Base-by-base conservation (phyloP, 37 sponge, comb jelly and placozoan genomes). In the Lycopodina hypogea region DNA sequence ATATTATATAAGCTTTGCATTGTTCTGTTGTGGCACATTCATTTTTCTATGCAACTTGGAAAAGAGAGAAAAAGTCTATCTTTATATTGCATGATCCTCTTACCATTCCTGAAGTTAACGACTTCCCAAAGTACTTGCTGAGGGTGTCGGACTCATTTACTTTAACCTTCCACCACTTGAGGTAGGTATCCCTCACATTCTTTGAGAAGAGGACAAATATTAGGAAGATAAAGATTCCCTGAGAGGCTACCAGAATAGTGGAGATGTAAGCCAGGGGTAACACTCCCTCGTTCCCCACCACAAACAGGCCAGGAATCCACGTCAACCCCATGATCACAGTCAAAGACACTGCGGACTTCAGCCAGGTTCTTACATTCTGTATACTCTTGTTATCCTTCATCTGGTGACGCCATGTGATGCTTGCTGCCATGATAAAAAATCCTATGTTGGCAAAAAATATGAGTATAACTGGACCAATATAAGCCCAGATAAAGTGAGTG, bases 401-500 rank as follows among this genome's bases (percentile, higher is more conserved):
- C 29, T 53, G 58, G 69, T 86, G 87, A 42, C 76, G 56, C 18
- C 56, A 80, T 76, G 80, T 86, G 50, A 86, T 76, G 19, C 4
- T 29, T 15, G 75, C 42, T 11, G 87, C 80, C 81, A 86, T 79
- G 59, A 86, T 68, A 22, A 86, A 74, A 70, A 86, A 80, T 3
- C 75, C 68, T 34, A 74, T 42, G 38, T 86, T 86, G 21, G 56
- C 76, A 62, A 81, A 18, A 39, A 88, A 64, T 3, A 83, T 83
- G n/a, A 88, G 40, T 9, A 88, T 0, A 21, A 88, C 89, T 40
- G 89, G 89, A 68, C 61, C 65, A 68, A 79, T 79, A 71, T 83
- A 83, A 12, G 80, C 75, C 72, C 72, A 79, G 56, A 88, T 72
- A 68, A 88, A 88, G 34, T 68, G 7, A 48, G 74, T 80, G 22